Evolutionary conservation across 2,113 vertebrate species (phyloP), one percentile per base, ranked within the genome.

Genomic region (Urocolius indicus): DNA sequence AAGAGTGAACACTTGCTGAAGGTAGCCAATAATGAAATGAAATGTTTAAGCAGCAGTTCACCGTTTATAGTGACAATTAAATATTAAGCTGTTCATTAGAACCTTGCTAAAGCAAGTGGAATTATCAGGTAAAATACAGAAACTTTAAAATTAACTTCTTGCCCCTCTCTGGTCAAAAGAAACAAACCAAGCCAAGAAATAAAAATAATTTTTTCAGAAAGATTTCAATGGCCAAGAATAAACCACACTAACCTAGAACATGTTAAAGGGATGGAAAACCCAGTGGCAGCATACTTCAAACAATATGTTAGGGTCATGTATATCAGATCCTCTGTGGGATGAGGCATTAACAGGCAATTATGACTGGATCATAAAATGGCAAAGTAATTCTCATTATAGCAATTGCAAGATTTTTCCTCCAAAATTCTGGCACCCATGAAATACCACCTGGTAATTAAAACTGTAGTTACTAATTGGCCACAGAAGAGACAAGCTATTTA

Each of bases 391-490:
- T 77, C 32, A 51, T 79, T 76, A 61, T 30, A 78, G 17, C 23
- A 81, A 51, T 80, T 61, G 45, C 11, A 91, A 86, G 69, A 57
- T 26, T 84, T 87, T 69, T 15, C 17, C 30, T 76, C 21, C 16
- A 69, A 85, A 79, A 76, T 38, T 58, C 55, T 76, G 67, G 49
- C 12, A 89, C 5, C 3, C 43, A 24, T 62, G 59, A 79, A 91
- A 93, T 77, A 87, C 51, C 81, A 79, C n/a, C 30, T 84, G 41
- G 22, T 69, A 85, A 78, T 73, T 95, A 72, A 87, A 81, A 65
- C 23, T 61, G 4, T 77, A 52, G 55, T 81, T 86, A 67, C 10
- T 68, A 72, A 57, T 30, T 91, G 29, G 49, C 36, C 16, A 3
- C 30, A 81, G 36, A 80, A 66, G 16, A 68, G 13, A 51, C 23